phyloP scores from a whole-genome alignment of 2,888 invertebrate species.

The Lithosia quadra region DNA sequence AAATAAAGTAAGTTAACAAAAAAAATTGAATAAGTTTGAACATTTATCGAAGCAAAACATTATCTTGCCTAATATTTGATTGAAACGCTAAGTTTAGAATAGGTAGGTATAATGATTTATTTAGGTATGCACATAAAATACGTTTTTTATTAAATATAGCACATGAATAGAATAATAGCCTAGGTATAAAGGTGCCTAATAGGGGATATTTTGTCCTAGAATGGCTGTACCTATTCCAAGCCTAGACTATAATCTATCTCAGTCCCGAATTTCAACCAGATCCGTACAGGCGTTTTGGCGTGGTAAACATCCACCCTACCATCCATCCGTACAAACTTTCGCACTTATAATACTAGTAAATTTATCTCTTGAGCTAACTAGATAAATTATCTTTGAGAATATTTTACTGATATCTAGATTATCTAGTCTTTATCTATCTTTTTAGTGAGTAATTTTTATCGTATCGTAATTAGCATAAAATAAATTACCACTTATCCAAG shows the following conservation, averaged over 20 bases:
- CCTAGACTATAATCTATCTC: neutral
- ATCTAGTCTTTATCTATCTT: too few relatives aligned
- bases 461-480: constrained; percentile 1
- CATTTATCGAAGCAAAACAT: neutral
- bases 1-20: neutral
- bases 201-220: too few relatives aligned
- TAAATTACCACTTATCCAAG: constrained; percentile 21
- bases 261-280: neutral
- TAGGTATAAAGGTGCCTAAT: too few relatives aligned
- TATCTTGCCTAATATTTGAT: neutral
- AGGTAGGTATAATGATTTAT: too few relatives aligned
- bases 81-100: neutral
- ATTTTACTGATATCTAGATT: neutral
- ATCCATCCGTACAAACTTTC: neutral
- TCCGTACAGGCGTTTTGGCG: neutral
- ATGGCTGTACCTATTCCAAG: neutral
- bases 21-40: neutral
- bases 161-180: too few relatives aligned
- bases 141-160: neutral
- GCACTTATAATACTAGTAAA: neutral
- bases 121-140: neutral
- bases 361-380: neutral
- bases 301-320: neutral
- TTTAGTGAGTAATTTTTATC: neutral
- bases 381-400: neutral